Evolutionary conservation across 1,140 invertebrate genomes (phyloP).

Genomic region (Drosophila bifasciata): DNA sequence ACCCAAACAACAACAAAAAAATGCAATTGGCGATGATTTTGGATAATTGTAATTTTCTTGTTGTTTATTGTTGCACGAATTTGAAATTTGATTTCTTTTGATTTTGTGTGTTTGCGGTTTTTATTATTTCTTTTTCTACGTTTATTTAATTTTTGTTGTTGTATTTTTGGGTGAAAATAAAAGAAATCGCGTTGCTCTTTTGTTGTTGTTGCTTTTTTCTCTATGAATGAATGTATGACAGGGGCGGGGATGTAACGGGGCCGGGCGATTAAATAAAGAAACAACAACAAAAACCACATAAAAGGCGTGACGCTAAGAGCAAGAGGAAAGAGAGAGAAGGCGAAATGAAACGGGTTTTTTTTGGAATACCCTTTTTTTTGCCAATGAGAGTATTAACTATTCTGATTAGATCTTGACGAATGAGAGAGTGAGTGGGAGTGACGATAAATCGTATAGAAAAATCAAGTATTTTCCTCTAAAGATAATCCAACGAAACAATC

Average conservation of each 20-base stretch:
- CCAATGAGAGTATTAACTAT: too few species aligned
- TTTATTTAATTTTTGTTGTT: slow-evolving; percentile 16
- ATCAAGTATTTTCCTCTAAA: too few species aligned
- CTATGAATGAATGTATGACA: slow-evolving; percentile 45
- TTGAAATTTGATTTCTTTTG: slow-evolving; percentile 47
- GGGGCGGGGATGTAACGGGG: slow-evolving; percentile 23
- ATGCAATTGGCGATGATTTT: slow-evolving; percentile 33
- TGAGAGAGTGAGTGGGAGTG: too few species aligned
- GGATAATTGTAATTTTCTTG: slow-evolving; percentile 43
- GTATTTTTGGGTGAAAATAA: slow-evolving; percentile 37
- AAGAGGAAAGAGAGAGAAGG: too few species aligned
- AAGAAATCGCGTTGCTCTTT: slow-evolving; percentile 32
- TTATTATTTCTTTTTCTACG: slow-evolving; percentile 11
- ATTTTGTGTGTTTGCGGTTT: slow-evolving; percentile 33
- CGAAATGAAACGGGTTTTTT: too few species aligned
- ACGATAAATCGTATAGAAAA: too few species aligned
- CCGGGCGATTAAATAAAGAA: too few species aligned
- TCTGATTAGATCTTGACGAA: too few species aligned
- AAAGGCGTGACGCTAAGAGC: too few species aligned
- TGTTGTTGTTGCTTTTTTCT: slow-evolving; percentile 28
- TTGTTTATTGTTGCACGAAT: slow-evolving; percentile 34
- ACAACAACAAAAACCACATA: too few species aligned
- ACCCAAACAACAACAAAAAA: not conserved
- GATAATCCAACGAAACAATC: too few species aligned
- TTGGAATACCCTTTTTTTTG: too few species aligned